Evolutionary conservation across 2,113 vertebrate genomes (phyloP), one percentile per base, ranked within the genome.

Genomic region (Furnarius figulus): DNA sequence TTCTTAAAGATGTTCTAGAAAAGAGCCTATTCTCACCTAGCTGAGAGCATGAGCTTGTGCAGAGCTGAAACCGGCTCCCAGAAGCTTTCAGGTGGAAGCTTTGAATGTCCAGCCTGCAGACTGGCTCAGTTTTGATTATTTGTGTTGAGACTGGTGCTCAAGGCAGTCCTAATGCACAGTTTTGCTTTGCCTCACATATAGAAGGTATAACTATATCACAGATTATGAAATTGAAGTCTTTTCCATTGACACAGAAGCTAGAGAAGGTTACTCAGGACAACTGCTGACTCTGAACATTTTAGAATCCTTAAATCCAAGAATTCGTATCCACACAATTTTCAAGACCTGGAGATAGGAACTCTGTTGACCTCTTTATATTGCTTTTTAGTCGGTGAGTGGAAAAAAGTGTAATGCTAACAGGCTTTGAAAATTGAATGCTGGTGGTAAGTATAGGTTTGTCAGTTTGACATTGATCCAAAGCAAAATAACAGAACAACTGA

Each of bases 321-420:
- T 67, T 53, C 0, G 0, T 67, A 70, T 50, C 44, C 0, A 5
- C 65, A 20, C 49, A 44, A 53, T 87, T 74, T 80, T 77, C 40
- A 84, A 63, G 44, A 77, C 21, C 10, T 50, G 12, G 33, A 44
- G 18, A 65, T 18, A 65, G 27, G 33, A 65, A 22, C 25, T 77
- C 30, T 63, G 50, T 72, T 85, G 75, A 70, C 71, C 42, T 71
- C 75, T 86, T 5, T 24, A 25, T 31, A 39, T 50, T 71, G 30
- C n/a, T 63, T 90, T 93, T 78, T 78, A 87, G 72, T 33, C 83
- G 71, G 55, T 7, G 39, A 81, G n/a, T 50, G 14, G 55, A 46
- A 76, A 63, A 88, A 92, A 49, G 7, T 2, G 1, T 83, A 9
- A 59, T 74, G 72, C 12, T 74, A 84, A 39, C 35, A 28, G 14